phyloP scores from a whole-genome alignment of 2,888 invertebrate species.

The Luffia ferchaultella region DNA sequence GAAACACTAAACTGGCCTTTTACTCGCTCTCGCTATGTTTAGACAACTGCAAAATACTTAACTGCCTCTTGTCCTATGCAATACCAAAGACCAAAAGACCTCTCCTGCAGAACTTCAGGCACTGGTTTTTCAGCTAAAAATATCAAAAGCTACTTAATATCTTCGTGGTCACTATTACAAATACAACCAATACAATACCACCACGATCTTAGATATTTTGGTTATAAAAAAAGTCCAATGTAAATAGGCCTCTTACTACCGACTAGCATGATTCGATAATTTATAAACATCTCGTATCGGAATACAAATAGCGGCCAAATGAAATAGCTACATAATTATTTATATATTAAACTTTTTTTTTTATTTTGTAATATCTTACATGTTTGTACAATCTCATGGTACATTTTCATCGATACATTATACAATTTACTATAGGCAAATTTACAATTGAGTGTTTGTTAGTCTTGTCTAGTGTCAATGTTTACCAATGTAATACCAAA shows the following conservation, averaged over 20 bases:
- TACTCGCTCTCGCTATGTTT: too few relatives aligned
- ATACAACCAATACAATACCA: too few relatives aligned
- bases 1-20: neutral
- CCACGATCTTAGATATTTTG: too few relatives aligned
- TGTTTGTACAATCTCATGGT: constrained; percentile 4
- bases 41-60: too few relatives aligned
- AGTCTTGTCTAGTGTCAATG: too few relatives aligned
- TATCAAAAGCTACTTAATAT: constrained; percentile 35
- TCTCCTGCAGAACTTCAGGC: constrained; percentile 42
- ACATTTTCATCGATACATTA: constrained; percentile 34
- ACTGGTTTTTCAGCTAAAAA: constrained; percentile 56
- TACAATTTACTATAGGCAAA: constrained; percentile 32
- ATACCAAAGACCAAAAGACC: too few relatives aligned
- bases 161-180: too few relatives aligned
- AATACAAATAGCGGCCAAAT: neutral
- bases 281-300: neutral
- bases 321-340: neutral
- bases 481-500: too few relatives aligned
- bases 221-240: too few relatives aligned
- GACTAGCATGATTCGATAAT: neutral
- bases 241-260: neutral
- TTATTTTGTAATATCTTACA: neutral
- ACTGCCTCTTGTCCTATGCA: too few relatives aligned
- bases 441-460: neutral
- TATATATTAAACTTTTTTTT: neutral